Evolutionary conservation across 2,888 invertebrate genomes (phyloP).

Genomic region (Drosophila anceps): DNA sequence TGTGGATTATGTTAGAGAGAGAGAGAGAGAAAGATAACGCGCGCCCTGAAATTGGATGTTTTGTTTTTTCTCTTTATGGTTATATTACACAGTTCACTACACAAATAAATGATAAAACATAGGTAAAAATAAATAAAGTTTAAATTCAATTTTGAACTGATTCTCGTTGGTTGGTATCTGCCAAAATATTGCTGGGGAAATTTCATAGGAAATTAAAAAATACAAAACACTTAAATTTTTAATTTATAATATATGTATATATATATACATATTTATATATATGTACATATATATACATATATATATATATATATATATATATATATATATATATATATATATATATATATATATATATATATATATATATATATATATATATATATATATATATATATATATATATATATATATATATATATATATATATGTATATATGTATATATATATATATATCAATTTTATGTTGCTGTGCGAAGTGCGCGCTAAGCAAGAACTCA

Average conservation of each 20-base stretch:
- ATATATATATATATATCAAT: neutral
- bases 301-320: neutral
- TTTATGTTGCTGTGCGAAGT: slow-evolving; percentile 74
- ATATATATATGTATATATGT: neutral
- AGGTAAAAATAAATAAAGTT: slow-evolving; percentile 32
- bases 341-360: neutral
- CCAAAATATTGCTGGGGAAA: slow-evolving; percentile 49
- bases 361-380: neutral
- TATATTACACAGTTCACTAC: slow-evolving; percentile 39
- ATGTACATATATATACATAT: too few species aligned
- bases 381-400: neutral
- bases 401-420: neutral
- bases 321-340: too few species aligned
- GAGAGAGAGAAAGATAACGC: slow-evolving; percentile 10
- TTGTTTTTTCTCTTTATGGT: neutral
- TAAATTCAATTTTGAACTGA: slow-evolving; percentile 84
- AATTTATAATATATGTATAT: neutral
- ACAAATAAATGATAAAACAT: slow-evolving; percentile 26
- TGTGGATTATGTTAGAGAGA: slow-evolving; percentile 5
- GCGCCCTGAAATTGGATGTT: slow-evolving; percentile 12
- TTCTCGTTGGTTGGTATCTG: slow-evolving; percentile 75
- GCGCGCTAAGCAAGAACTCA: slow-evolving; percentile 95
- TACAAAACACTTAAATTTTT: slow-evolving; percentile 9
- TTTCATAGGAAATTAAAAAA: slow-evolving; percentile 14
- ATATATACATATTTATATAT: too few species aligned